Evolutionary conservation across 2,113 vertebrate species (phyloP), one percentile per base, ranked within the genome.

Genomic region (Brachyhypopomus gauderio): DNA sequence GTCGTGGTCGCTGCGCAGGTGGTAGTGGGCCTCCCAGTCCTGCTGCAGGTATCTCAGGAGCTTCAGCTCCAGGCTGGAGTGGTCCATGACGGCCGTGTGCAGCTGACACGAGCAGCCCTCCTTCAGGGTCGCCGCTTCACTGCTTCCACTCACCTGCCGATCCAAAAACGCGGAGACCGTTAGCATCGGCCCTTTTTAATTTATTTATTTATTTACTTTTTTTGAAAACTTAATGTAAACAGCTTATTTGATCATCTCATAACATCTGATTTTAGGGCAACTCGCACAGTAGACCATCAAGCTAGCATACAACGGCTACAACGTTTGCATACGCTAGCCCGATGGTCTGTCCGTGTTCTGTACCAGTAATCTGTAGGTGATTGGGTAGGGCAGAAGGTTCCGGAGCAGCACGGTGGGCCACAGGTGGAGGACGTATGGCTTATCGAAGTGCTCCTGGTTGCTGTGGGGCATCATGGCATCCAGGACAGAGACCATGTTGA

Each of bases 371-470:
- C 87, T 93, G 58, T 95, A 98, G 77, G 91, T 87, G 81, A 99
- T 93, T 25, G 95, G 89, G 83, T 97, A 98, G n/a, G 98, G 98
- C 87, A 99, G 93, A 80, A 97, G 92, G 90, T 99, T 99, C 60
- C 92, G 93, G 2, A 99, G 93, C 86, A 97, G 91, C 77, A 98
- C 88, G 48, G 95, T 92, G 71, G 97, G 96, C 97, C 97, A 99
- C 77, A 99, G 89, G 88, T 99, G 97, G 69, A 99, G 91, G 86
- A 97, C 87, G 2, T 95, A 97, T n/a, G 97, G 96, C 77, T 96
- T 92, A 76, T 98, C 96, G 87, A 94, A 97, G 9, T 93, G 88
- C 75, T 97, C 94, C 89, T 95, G 95, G 0, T 91, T 92, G 90
- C 90, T 88, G 30, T 90, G 92, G 30, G 93, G 95, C 22, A 92